Percentiles rank a stretch among this genome's conserved stretches.
Evolutionary conservation across 2,888 invertebrate species (phyloP).

Genomic region (Microctonus aethiopoides): DNA sequence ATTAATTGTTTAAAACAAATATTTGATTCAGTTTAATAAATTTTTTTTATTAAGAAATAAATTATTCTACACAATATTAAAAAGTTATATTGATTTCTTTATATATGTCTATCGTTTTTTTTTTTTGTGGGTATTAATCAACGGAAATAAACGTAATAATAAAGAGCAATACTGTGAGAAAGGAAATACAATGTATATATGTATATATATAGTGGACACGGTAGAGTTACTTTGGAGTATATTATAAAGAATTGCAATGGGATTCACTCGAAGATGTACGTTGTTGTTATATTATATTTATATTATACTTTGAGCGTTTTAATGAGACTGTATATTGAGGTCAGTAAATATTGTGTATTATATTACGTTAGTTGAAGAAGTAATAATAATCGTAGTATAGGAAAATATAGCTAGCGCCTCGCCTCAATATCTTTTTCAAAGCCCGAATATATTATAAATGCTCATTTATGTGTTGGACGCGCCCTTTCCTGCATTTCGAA

Average conservation of each 20-base stretch:
- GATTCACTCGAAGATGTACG: neutral
- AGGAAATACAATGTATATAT: conserved; percentile 47
- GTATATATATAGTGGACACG: conserved; percentile 6
- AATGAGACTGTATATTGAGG: neutral
- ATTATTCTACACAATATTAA: too few relatives aligned
- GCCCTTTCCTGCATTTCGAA: conserved; percentile 67
- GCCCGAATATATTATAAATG: conserved; percentile 52
- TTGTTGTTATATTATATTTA: neutral
- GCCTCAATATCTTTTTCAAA: conserved; percentile 62
- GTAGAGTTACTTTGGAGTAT: conserved; percentile 28
- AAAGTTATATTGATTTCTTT: neutral
- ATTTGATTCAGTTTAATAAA: too few relatives aligned
- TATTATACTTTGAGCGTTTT: neutral
- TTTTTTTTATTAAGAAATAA: too few relatives aligned
- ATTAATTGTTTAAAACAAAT: too few relatives aligned
- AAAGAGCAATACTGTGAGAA: conserved; percentile 52
- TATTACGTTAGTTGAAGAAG: too few relatives aligned
- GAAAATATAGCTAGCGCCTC: too few relatives aligned
- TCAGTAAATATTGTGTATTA: too few relatives aligned
- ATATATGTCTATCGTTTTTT: conserved; percentile 7
- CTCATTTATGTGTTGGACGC: conserved; percentile 57
- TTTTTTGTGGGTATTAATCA: neutral
- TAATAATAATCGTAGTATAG: neutral
- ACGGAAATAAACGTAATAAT: conserved; percentile 19
- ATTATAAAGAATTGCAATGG: conserved; percentile 12